phyloP scores from a whole-genome alignment of 2,888 invertebrate species.

The Cremastinae sp. region DNA sequence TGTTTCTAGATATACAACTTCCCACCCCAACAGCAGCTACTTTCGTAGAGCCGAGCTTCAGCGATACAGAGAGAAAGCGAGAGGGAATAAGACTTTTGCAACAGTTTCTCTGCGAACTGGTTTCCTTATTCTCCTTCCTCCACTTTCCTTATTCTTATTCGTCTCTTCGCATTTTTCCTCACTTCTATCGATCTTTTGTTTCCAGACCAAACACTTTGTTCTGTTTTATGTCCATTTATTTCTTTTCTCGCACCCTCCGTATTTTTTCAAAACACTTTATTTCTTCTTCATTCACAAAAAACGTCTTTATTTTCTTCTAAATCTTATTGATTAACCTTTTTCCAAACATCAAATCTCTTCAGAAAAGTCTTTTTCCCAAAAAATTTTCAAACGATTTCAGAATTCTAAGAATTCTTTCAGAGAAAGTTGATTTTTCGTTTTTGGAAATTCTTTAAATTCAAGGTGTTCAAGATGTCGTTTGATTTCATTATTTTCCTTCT shows the following conservation, averaged over 20 bases:
- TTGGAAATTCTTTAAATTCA: too few relatives aligned
- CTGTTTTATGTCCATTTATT: neutral
- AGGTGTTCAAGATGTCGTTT: too few relatives aligned
- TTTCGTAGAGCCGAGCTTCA: slow-evolving; percentile 33
- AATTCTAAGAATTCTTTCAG: too few relatives aligned
- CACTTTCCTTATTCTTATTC: neutral
- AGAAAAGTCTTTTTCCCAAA: too few relatives aligned
- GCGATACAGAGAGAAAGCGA: slow-evolving; percentile 2
- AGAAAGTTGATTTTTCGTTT: too few relatives aligned
- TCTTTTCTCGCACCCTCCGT: neutral
- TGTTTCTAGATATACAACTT: slow-evolving; percentile 47
- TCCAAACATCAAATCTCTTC: too few relatives aligned
- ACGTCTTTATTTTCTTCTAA: too few relatives aligned
- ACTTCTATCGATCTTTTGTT: slow-evolving; percentile 12
- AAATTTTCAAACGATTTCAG: too few relatives aligned
- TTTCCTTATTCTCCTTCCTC: neutral
- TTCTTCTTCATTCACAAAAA: neutral
- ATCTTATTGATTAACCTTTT: too few relatives aligned
- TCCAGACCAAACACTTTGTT: slow-evolving; percentile 41
- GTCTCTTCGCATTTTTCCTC: neutral
- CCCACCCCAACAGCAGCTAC: slow-evolving; percentile 41
- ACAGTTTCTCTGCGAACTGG: slow-evolving; percentile 22
- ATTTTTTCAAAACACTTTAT: neutral
- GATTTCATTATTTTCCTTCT: neutral
- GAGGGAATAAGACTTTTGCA: slow-evolving; percentile 40